Evolutionary conservation across 2,797 vertebrate species (phyloP).

Genomic region (Cuniculus paca): DNA sequence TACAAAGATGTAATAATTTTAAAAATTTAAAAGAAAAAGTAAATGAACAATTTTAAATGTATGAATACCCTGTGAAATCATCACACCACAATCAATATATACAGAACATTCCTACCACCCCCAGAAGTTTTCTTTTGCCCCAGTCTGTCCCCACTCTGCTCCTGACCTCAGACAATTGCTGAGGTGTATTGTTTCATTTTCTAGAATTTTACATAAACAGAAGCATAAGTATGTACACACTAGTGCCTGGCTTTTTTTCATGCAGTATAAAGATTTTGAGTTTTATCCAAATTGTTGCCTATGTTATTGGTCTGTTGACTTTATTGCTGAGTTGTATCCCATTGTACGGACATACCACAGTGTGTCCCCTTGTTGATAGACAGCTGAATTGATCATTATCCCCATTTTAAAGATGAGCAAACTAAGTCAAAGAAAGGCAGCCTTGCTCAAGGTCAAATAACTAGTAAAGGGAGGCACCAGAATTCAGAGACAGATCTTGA

Average conservation of each 20-base stretch:
- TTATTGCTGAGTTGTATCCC: not conserved
- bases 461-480: not conserved
- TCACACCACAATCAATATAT: rapidly evolving
- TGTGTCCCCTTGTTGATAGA: not conserved
- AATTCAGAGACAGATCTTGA: not conserved
- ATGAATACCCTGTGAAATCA: not conserved
- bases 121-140: not conserved
- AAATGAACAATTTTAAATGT: not conserved
- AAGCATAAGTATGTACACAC: not conserved
- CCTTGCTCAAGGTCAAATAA: not conserved
- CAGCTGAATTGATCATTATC: not conserved
- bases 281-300: not conserved
- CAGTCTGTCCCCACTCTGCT: not conserved
- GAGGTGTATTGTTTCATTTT: not conserved
- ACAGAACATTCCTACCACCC: not conserved
- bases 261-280: not conserved
- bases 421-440: not conserved
- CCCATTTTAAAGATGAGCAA: constrained; percentile 43
- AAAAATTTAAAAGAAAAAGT: not conserved
- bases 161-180: not conserved
- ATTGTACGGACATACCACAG: not conserved
- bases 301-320: not conserved
- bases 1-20: not conserved
- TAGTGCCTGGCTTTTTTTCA: not conserved
- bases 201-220: not conserved